These are phyloP conservation scores for Hydropotes inermis DNA, from an alignment of 2,113 vertebrate genomes.

Conservation along the genomic window DNA sequence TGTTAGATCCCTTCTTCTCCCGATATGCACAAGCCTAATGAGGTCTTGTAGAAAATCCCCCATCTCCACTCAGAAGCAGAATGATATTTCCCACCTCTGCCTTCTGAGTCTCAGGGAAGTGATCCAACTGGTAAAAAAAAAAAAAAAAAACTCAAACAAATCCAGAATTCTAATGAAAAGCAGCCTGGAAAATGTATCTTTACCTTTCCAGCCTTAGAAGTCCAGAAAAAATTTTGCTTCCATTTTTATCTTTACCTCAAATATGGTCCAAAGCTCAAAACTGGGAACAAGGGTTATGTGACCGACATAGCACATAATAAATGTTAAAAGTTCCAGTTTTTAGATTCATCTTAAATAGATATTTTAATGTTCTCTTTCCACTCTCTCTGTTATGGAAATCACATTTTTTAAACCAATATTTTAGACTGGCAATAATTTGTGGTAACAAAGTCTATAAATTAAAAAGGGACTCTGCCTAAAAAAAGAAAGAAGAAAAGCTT, in stretches of 20 bases:
- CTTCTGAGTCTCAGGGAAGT: background rate
- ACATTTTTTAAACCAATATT: background rate
- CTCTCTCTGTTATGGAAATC: background rate
- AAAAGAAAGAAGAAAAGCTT: background rate
- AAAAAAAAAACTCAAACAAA: background rate
- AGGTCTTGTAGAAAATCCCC: too few relatives aligned
- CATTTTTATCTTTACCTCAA: background rate
- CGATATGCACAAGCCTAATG: too few relatives aligned
- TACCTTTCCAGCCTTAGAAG: background rate
- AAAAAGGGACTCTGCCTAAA: background rate
- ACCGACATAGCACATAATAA: background rate
- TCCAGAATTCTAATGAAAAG: background rate
- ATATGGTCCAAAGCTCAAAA: background rate
- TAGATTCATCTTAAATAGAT: background rate
- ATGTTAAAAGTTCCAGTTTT: background rate
- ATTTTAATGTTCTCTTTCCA: background rate
- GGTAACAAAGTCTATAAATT: background rate
- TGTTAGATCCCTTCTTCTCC: background rate
- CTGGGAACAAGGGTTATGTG: background rate
- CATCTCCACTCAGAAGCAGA: too few relatives aligned
- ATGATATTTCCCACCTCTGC: rapidly evolving
- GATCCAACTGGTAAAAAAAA: background rate
- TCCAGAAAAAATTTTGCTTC: background rate
- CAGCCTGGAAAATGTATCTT: background rate
- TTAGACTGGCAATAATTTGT: background rate